Conservation (phyloP, 2,888 invertebrate species). For the Nysson spinosus region DNA sequence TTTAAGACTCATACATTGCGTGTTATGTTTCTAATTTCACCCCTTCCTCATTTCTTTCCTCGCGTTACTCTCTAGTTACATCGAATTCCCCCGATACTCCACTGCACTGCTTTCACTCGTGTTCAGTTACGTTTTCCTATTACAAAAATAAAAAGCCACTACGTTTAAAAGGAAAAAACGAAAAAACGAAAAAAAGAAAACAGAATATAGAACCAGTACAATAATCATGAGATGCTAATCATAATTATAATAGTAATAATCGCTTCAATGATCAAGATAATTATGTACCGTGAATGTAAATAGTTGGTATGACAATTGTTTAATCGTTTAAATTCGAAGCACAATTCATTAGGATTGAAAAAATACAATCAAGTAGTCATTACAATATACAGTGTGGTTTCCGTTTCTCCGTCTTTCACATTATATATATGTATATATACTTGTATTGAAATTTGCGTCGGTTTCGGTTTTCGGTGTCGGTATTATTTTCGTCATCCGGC, state of each 20-base stretch:
- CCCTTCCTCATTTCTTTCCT: conserved; percentile 25
- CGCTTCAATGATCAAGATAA: conserved; percentile 64
- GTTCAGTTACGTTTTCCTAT: conserved; percentile 38
- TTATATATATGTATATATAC: conserved; percentile 50
- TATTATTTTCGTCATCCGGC: conserved; percentile 29
- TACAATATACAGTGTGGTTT: conserved; percentile 56
- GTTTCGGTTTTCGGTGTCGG: conserved; percentile 34
- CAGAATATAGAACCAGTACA: conserved; percentile 50
- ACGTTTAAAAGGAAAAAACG: conserved; percentile 45
- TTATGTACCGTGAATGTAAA: conserved; percentile 64
- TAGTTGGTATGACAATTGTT: conserved; percentile 63
- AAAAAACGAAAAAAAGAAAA: conserved; percentile 32
- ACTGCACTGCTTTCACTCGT: conserved; percentile 33
- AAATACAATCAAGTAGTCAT: conserved; percentile 63
- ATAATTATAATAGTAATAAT: conserved; percentile 63
- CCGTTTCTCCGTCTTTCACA: too few species aligned
- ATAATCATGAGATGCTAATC: conserved; percentile 61
- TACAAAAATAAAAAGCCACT: conserved; percentile 60
- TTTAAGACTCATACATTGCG: conserved; percentile 49
- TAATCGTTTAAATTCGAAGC: conserved; percentile 58
- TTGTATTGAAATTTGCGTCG: conserved; percentile 52
- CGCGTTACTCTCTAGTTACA: too few species aligned
- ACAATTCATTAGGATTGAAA: conserved; percentile 65
- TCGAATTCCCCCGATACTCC: conserved; percentile 50
- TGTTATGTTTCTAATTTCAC: conserved; percentile 37